Evolutionary conservation across 1,140 invertebrate genomes (phyloP), one percentile per base, ranked within the genome.

Genomic region (Steinernema feltiae): DNA sequence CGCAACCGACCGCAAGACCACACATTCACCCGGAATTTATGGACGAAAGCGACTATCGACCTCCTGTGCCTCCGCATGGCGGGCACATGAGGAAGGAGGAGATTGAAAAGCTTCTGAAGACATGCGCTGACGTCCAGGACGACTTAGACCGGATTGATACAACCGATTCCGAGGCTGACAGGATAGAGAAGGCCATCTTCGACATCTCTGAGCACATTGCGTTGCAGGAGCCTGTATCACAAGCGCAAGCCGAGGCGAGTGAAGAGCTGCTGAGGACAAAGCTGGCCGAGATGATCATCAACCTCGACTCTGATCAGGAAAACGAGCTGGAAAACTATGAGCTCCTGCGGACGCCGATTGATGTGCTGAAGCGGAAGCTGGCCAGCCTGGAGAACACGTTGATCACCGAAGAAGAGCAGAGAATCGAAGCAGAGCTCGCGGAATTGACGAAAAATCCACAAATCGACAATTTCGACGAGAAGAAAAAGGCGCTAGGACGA

Each of bases 241-340:
- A 78, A 31, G 84, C 84, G 17, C 83, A 85, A 29, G 82, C 80
- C 27, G 75, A 84, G 41, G 83, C 76, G 15, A 86, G 76, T 70
- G 84, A 85, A 73, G 84, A 85, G 63, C 53, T 86, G 35, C 63
- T 86, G 30, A 76, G 83, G 41, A 78, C 81, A 69, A 73, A 78
- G 17, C 73, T 85, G 18, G 84, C 83, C 1, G 75, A 85, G 73
- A 82, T 82, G 77, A 84, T 84, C 32, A 63, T 84, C 18, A 86
- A 86, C 71, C 72, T 85, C 12, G 75, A 83, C 30, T 75, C 69
- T n/a, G 32, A 46, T 53, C 69, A 29, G 48, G 69, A 74, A 15
- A 78, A 79, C 24, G 27, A 48, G 74, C 1, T 72, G 77, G 77
- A 78, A 24, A 74, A 84, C 29, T 71, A 63, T 30, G 74, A 82